These are phyloP conservation scores for Coelopa pilipes DNA, from an alignment of 2,888 invertebrate genomes.

Conservation along the genomic window DNA sequence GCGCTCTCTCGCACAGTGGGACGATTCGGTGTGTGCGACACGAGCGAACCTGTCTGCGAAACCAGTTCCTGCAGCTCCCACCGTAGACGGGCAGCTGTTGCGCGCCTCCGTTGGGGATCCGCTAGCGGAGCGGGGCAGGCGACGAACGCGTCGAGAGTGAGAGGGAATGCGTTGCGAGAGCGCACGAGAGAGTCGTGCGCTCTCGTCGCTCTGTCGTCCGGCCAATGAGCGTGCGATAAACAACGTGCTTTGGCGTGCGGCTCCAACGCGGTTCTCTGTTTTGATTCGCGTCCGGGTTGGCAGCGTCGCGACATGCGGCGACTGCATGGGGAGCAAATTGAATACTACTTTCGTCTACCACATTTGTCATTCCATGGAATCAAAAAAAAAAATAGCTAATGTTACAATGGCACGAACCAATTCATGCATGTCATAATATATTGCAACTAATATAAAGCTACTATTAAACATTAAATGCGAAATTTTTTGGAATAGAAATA, in stretches of 20 bases:
- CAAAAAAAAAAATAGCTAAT: too few relatives aligned
- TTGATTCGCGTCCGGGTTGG: constrained; percentile 28
- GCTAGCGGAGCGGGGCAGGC: too few relatives aligned
- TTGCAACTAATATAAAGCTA: too few relatives aligned
- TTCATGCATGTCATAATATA: too few relatives aligned
- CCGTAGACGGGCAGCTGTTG: not conserved
- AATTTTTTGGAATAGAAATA: not conserved
- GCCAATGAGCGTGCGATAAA: constrained; percentile 34
- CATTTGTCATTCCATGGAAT: too few relatives aligned
- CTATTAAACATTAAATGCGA: too few relatives aligned
- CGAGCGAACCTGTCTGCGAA: too few relatives aligned
- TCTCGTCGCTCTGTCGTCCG: constrained; percentile 13
- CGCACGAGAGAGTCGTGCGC: not conserved
- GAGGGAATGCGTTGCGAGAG: not conserved
- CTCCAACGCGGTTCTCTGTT: constrained; percentile 36
- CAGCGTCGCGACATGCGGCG: not conserved
- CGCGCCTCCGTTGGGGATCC: not conserved
- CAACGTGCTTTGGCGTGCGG: constrained; percentile 38
- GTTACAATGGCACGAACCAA: too few relatives aligned
- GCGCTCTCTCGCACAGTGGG: too few relatives aligned
- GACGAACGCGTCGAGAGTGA: not conserved
- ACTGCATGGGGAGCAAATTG: too few relatives aligned
- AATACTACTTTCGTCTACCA: too few relatives aligned
- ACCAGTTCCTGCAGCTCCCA: constrained; percentile 3
- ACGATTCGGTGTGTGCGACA: too few relatives aligned